Percentiles rank a stretch among this genome's conserved stretches.
phyloP scores from a whole-genome alignment of 2,797 vertebrate genomes.

The Schizothorax lantsangensis region DNA sequence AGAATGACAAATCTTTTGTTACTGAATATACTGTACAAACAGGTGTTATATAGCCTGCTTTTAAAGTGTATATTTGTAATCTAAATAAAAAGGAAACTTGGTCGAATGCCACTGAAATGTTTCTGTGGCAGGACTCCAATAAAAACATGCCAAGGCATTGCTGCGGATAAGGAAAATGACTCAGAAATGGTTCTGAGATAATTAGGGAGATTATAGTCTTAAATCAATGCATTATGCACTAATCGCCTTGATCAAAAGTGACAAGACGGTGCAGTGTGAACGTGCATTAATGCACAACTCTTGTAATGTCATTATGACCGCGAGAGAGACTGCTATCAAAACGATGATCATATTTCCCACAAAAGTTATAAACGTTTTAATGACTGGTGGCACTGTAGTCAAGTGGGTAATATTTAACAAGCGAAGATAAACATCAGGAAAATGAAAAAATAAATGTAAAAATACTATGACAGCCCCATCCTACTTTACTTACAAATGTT shows the following conservation, averaged over 20 bases:
- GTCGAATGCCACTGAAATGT: not conserved
- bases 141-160: conserved; percentile 12
- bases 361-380: not conserved
- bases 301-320: not conserved
- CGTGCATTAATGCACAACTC: not conserved
- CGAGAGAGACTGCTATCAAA: not conserved
- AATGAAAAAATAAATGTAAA: not conserved
- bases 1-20: conserved; percentile 16
- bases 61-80: not conserved
- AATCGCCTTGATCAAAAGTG: not conserved
- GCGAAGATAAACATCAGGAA: not conserved
- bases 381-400: not conserved
- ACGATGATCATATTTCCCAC: not conserved
- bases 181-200: not conserved
- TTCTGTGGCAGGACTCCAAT: not conserved
- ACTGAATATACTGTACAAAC: conserved; percentile 7
- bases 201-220: not conserved
- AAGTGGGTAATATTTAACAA: not conserved
- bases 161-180: not conserved
- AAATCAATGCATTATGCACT: not conserved
- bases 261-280: not conserved
- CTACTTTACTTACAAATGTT: not conserved
- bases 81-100: conserved; percentile 1
- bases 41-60: conserved; percentile 25
- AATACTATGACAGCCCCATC: not conserved